Evolutionary conservation across 2,888 invertebrate species (phyloP), one percentile per base, ranked within the genome.

Genomic region (Saturnia pavonia): DNA sequence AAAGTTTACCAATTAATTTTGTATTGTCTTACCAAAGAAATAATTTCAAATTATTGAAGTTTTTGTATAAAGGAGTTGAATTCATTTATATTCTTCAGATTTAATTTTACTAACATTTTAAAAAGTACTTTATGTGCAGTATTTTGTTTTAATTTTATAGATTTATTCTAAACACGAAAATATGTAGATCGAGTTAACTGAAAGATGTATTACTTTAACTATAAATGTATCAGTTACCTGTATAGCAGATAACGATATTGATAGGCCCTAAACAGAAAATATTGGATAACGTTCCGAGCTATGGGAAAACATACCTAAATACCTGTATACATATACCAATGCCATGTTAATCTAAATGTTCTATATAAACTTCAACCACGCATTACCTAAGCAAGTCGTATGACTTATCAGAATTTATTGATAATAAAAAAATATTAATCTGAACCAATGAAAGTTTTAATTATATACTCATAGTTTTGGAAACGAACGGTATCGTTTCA

Each of bases 401-500:
- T n/a, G n/a, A n/a, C n/a, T n/a, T n/a, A n/a, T n/a, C n/a, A n/a
- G n/a, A n/a, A n/a, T n/a, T n/a, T n/a, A n/a, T n/a, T n/a, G n/a
- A n/a, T n/a, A n/a, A n/a, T n/a, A n/a, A n/a, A n/a, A 60, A 60
- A 25, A 60, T 60, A 27, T 60, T 14, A 60, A 60, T 60, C 27
- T 8, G 25, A 25, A 1, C 0, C 51, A 51, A 51, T 51, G 19
- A 57, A 57, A 12, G 57, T 12, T 25, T 57, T 57, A 57, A 57
- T 57, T 57, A 57, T 25, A 25, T 57, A 6, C 51, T 6, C 19
- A 51, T n/a, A 51, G 19, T 51, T 51, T 51, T n/a, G 51, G 51
- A 54, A 54, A 27, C 57, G 57, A 60, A 60, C 3, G 57, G 57
- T 60, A 27, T 60, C 57, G 12, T 60, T 60, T 60, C 57, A 60